Percentiles rank a stretch among this genome's conserved stretches.
These are phyloP conservation scores for Cheirogaleus medius DNA, from an alignment of 2,113 vertebrate species.

Conservation along the genomic window DNA sequence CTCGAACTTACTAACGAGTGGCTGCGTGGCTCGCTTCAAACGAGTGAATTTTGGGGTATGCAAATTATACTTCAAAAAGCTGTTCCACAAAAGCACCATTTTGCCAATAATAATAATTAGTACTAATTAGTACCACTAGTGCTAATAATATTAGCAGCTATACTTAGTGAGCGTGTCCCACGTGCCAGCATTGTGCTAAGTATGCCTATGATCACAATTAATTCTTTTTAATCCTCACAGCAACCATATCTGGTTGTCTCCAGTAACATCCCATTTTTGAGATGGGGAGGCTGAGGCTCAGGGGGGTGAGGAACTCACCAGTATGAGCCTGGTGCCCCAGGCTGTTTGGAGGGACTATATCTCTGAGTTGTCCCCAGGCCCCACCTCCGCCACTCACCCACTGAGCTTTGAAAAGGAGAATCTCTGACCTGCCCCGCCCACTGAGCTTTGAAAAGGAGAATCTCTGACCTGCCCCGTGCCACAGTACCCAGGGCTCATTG, in stretches of 20 bases:
- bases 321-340: neutral
- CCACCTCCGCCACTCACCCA: neutral
- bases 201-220: neutral
- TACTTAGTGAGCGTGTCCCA: neutral
- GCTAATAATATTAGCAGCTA: slow-evolving; percentile 16
- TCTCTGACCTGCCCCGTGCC: neutral
- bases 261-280: neutral
- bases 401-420: neutral
- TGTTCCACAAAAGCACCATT: slow-evolving; percentile 34
- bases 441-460: neutral
- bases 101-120: slow-evolving; percentile 60
- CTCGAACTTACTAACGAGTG: neutral
- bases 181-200: neutral
- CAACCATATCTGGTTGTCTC: neutral
- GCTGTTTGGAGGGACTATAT: accelerated
- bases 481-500: neutral
- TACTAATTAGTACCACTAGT: slow-evolving; percentile 10
- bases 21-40: neutral
- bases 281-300: neutral
- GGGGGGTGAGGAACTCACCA: neutral
- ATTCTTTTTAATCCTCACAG: neutral
- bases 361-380: neutral
- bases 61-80: slow-evolving; percentile 44
- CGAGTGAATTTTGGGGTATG: neutral
- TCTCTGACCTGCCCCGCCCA: no score